Base-by-base conservation (phyloP, 1,140 invertebrate genomes). In the Achatina immaculata region DNA sequence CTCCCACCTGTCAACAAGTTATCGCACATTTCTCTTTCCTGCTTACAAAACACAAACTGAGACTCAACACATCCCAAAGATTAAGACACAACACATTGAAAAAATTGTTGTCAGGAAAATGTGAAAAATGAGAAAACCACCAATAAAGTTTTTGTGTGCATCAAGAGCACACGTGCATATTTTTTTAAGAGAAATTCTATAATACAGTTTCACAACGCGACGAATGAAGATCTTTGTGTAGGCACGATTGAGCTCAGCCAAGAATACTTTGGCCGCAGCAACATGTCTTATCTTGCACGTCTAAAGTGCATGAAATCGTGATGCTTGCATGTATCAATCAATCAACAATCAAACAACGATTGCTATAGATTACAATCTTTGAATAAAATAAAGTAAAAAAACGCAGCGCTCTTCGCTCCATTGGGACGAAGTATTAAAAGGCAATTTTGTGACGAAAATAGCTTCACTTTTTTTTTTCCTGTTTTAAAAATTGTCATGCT, bases 131-230 rank as follows among this genome's bases (percentile, higher is more conserved):
- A n/a, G n/a, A n/a, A n/a, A n/a, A n/a, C n/a, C n/a, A n/a, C n/a
- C n/a, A n/a, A n/a, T n/a, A n/a, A n/a, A n/a, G n/a, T n/a, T n/a
- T n/a, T n/a, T n/a, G n/a, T n/a, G n/a, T n/a, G n/a, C n/a, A n/a
- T n/a, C n/a, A n/a, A n/a, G n/a, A n/a, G n/a, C n/a, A n/a, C n/a
- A n/a, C n/a, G n/a, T n/a, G n/a, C n/a, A n/a, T n/a, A n/a, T n/a
- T n/a, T n/a, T n/a, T n/a, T n/a, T n/a, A n/a, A n/a, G 7, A 31
- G 7, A 7, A 66, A 31, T 14, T 40, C 36, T 71, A 71, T 71
- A 31, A 24, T 71, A 71, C 68, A 71, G 38, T 6, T 71, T 71
- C 68, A 71, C 68, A 71, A 71, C 68, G 42, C 68, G 9, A 71
- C 40, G 68, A 71, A 71, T 71, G 68, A 71, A 71, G 68, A 31